These are phyloP conservation scores for Julus scandinavius DNA, from an alignment of 2,888 invertebrate genomes.

Conservation along the genomic window DNA sequence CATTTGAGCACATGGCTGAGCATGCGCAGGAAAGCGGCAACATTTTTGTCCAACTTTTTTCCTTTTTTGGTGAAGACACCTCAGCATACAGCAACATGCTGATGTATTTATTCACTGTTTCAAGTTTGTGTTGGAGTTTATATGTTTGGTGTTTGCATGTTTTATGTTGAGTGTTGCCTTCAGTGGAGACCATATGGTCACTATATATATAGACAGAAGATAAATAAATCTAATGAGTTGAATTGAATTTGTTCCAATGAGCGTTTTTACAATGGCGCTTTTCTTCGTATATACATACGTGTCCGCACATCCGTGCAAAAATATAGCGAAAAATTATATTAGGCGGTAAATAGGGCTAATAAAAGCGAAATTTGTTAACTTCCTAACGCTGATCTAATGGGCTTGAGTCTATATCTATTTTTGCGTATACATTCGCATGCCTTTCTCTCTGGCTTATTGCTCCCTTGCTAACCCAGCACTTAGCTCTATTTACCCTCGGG, in stretches of 20 bases:
- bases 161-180: neutral
- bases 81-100: too few species aligned
- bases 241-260: too few species aligned
- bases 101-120: too few species aligned
- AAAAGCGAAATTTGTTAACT: slow-evolving; percentile 37
- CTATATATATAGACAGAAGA: neutral
- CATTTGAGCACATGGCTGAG: too few species aligned
- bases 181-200: neutral
- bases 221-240: neutral
- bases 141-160: too few species aligned
- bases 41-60: too few species aligned
- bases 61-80: too few species aligned
- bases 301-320: neutral
- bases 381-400: slow-evolving; percentile 37
- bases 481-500: slow-evolving; percentile 49
- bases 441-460: slow-evolving; percentile 29
- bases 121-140: too few species aligned
- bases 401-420: slow-evolving; percentile 13
- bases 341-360: slow-evolving; percentile 28
- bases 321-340: neutral
- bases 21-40: too few species aligned
- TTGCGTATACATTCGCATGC: neutral
- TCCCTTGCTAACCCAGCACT: slow-evolving; percentile 49
- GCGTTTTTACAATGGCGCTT: too few species aligned
- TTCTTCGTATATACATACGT: too few species aligned